Evolutionary conservation across 2,113 vertebrate genomes (phyloP), one percentile per base, ranked within the genome.

Genomic region (Symphodus melops): DNA sequence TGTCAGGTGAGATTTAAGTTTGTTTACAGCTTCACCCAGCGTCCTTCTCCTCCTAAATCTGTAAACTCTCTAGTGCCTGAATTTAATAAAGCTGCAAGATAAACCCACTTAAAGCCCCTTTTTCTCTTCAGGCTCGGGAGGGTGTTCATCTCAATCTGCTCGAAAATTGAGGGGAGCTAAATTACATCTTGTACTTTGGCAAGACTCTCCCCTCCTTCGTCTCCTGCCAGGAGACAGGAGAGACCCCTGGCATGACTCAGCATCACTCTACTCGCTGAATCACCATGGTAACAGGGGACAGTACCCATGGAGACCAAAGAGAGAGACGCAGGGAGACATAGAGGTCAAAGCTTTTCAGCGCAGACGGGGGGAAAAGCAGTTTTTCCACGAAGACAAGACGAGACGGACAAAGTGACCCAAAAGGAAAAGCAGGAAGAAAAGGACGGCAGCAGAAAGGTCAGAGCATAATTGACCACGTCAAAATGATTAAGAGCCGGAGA

Each of bases 201-300:
- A 36, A 75, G 48, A 60, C 33, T 56, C 53, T 48, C 58, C 71
- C 28, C 42, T 62, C n/a, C 51, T 11, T 63, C 23, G 53, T 49
- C 48, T 75, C 17, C 63, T 61, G 58, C 64, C 28, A 73, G 46
- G 19, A 81, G 55, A 88, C 28, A 73, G 46, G 19, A 81, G 55
- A 88, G 61, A 68, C 67, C 46, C 64, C 46, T 58, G 25, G 81
- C 75, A 81, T 88, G 75, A 92, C 75, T 92, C 89, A 91, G 85
- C 87, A 80, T 85, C 82, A 63, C 53, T 67, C 59, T 46, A 64
- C 44, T 21, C 10, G 62, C 68, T 60, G 52, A 77, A 49, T 86
- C 78, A 61, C 88, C 76, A 81, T 74, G 77, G 74, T 72, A 77
- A 89, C 86, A 21, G 39, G 68, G 65, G 55, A 77, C 68, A 67